A percentile compares a stretch with the other conserved stretches of the same genome.
Evolutionary conservation across 2,888 invertebrate species (phyloP).

Genomic region (Blera fallax): DNA sequence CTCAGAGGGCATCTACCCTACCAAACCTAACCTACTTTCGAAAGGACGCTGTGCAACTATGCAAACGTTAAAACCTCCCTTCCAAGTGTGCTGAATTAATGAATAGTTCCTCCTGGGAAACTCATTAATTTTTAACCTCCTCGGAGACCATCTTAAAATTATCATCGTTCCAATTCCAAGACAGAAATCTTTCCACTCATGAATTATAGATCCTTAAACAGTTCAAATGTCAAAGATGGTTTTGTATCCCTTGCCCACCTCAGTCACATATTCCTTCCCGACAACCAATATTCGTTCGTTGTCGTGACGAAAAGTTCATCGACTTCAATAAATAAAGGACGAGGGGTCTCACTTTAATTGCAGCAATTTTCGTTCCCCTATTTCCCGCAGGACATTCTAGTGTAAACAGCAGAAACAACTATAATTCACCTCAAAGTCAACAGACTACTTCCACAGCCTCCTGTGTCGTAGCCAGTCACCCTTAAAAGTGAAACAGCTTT

Average conservation of each 20-base stretch:
- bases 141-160: no score
- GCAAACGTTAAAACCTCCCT: no score
- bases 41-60: no score
- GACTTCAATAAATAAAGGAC: slow-evolving; percentile 1
- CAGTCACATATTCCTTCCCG: not conserved
- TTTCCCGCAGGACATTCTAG: not conserved
- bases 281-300: not conserved
- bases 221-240: no score
- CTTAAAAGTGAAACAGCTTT: slow-evolving; percentile 41
- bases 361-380: not conserved
- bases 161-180: no score
- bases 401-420: not conserved
- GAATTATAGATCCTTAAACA: no score
- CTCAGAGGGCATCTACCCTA: no score
- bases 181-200: no score
- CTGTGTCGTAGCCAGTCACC: slow-evolving; percentile 5
- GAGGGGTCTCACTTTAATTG: not conserved
- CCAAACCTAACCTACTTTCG: no score
- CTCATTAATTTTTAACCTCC: no score
- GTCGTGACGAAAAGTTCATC: not conserved
- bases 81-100: no score
- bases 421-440: slow-evolving; percentile 35
- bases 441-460: not conserved
- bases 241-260: not conserved
- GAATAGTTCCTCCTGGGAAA: no score